A percentile compares a stretch with the other conserved stretches of the same genome.
Conservation (phyloP, 2,113 vertebrate species). For the Lepus americanus region DNA sequence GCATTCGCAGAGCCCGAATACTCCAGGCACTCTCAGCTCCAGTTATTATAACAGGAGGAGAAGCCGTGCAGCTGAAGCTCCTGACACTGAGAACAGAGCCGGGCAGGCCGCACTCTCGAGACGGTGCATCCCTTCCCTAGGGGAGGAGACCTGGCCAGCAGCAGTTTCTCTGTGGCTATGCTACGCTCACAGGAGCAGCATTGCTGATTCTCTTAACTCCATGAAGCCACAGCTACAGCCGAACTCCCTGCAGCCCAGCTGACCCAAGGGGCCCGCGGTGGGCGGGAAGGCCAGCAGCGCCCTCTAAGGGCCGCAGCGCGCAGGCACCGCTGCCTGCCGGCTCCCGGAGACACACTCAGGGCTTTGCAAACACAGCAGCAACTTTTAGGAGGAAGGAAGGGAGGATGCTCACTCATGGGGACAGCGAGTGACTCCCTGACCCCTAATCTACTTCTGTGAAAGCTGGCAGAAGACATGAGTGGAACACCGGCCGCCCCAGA, state of each 20-base stretch:
- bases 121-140: too few relatives aligned
- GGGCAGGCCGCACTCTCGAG: too few relatives aligned
- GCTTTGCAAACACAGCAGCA: neutral
- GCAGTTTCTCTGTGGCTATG: too few relatives aligned
- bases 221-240: neutral
- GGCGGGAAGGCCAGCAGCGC: constrained; percentile 61
- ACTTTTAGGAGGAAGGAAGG: neutral
- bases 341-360: too few relatives aligned
- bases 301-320: constrained; percentile 68
- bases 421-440: neutral
- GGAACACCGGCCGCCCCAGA: neutral
- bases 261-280: rapidly evolving
- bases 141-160: too few relatives aligned
- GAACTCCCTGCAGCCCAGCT: neutral
- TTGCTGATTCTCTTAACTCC: neutral
- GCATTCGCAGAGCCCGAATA: neutral
- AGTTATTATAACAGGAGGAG: neutral
- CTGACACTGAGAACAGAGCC: too few relatives aligned
- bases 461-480: neutral
- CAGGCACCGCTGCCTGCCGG: rapidly evolving
- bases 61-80: neutral
- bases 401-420: neutral
- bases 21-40: neutral
- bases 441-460: neutral
- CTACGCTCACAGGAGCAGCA: too few relatives aligned